phyloP scores from a whole-genome alignment of 1,140 invertebrate genomes.

The Hycleus cichorii region DNA sequence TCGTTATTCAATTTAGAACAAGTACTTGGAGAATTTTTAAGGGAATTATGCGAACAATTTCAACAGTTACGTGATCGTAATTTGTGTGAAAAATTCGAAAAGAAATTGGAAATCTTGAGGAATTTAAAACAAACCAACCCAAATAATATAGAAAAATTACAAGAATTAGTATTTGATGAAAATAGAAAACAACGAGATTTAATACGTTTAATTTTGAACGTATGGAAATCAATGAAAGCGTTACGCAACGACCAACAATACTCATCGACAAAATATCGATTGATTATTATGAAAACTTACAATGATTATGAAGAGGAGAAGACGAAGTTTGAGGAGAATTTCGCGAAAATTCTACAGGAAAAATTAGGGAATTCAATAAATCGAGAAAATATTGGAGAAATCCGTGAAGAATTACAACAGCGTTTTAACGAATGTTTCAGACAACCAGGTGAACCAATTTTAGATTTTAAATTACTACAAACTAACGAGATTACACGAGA shows the following conservation, averaged over 20 bases:
- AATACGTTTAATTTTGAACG: conserved; percentile 34
- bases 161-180: conserved; percentile 37
- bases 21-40: conserved; percentile 36
- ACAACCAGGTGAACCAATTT: conserved; percentile 45
- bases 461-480: conserved; percentile 40
- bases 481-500: conserved; percentile 24
- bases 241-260: conserved; percentile 34
- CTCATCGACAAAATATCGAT: conserved; percentile 37
- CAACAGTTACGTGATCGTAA: not conserved
- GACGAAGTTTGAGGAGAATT: conserved; percentile 28
- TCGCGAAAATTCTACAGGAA: conserved; percentile 39
- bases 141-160: conserved; percentile 34
- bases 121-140: conserved; percentile 22
- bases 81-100: conserved; percentile 29
- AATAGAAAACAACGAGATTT: conserved; percentile 32
- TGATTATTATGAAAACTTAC: conserved; percentile 37
- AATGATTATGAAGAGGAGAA: conserved; percentile 20
- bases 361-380: conserved; percentile 35
- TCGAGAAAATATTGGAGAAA: conserved; percentile 25
- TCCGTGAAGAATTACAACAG: conserved; percentile 33
- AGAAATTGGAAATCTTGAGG: conserved; percentile 38
- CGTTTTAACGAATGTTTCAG: conserved; percentile 41
- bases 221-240: conserved; percentile 41
- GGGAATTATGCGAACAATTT: conserved; percentile 37
- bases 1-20: conserved; percentile 42